phyloP scores from a whole-genome alignment of 2,113 vertebrate species.

The Callospermophilus lateralis region DNA sequence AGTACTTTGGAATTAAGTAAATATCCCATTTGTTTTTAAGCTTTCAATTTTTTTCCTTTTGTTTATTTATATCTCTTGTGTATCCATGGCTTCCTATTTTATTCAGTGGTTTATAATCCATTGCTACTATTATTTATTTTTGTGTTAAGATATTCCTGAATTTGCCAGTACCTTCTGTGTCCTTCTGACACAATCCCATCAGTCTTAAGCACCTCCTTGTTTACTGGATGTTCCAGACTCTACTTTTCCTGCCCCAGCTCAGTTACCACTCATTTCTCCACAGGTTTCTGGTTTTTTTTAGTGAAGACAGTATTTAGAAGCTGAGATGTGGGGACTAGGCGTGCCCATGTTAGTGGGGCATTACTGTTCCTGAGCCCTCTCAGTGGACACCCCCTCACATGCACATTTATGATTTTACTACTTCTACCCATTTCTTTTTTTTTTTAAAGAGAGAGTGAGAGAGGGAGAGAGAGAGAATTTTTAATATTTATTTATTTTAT shows the following conservation, averaged over 20 bases:
- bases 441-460: too few relatives aligned
- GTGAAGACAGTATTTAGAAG: neutral
- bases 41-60: neutral
- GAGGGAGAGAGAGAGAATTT: too few relatives aligned
- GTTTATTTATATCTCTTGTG: neutral
- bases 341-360: neutral
- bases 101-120: neutral
- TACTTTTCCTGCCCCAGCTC: neutral
- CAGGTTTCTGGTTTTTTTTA: neutral
- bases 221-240: neutral
- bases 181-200: neutral
- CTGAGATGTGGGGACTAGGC: neutral
- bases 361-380: neutral
- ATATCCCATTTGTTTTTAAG: conserved; percentile 3
- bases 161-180: neutral
- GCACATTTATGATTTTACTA: neutral
- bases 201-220: neutral
- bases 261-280: neutral
- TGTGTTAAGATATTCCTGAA: neutral
- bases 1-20: neutral
- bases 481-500: too few relatives aligned
- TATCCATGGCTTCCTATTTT: neutral
- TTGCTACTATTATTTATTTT: neutral
- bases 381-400: neutral
- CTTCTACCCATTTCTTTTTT: too few relatives aligned